phyloP scores from a whole-genome alignment of 2,113 vertebrate genomes.

The Atrichornis clamosus region DNA sequence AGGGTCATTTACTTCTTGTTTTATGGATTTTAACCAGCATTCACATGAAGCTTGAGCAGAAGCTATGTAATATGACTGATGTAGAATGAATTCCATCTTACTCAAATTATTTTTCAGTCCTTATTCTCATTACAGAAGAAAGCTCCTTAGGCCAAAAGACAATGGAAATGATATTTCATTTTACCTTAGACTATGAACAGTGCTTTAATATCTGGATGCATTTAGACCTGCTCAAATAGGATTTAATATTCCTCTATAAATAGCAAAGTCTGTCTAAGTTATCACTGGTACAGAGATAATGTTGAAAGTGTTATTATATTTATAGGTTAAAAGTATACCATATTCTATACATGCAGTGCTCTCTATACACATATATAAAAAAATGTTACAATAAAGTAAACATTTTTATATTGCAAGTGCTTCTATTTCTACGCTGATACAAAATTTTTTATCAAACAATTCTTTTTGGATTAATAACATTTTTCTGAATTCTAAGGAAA shows the following conservation, averaged over 20 bases:
- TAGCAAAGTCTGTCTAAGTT: not conserved
- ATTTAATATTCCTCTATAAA: not conserved
- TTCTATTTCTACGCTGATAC: not conserved
- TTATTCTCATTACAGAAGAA: not conserved
- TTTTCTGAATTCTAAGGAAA: not conserved
- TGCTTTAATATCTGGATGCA: not conserved
- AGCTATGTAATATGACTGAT: not conserved
- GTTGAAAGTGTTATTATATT: not conserved
- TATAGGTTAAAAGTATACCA: not conserved
- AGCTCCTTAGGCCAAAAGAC: not conserved
- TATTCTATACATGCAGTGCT: not conserved
- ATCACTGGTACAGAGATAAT: not conserved
- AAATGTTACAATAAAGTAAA: not conserved
- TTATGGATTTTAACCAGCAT: constrained; percentile 1
- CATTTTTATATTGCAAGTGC: not conserved
- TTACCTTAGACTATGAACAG: not conserved
- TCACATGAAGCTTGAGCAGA: not conserved
- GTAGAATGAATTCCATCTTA: not conserved
- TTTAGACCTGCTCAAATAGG: not conserved
- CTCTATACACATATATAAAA: not conserved
- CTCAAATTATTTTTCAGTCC: not conserved
- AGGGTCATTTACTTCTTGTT: not conserved
- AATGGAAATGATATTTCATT: not conserved
- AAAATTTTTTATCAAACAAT: not conserved
- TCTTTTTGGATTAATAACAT: not conserved